Conservation (phyloP, 2,113 vertebrate genomes). For the Grantiella picta region DNA sequence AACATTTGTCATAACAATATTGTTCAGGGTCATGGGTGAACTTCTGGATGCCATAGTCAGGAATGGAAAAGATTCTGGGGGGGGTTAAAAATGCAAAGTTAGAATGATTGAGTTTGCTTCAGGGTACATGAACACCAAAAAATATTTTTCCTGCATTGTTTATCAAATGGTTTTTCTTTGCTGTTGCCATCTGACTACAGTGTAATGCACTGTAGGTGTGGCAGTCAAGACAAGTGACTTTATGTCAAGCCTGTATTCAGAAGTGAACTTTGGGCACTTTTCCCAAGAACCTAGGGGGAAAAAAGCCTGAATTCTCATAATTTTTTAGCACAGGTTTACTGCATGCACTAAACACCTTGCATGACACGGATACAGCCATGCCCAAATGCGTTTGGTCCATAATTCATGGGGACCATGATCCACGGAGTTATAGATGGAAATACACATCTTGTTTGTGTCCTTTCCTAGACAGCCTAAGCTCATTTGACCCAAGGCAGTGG, state of each 20-base stretch:
- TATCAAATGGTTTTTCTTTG: neutral
- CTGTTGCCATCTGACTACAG: neutral
- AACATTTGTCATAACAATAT: accelerated
- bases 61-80: neutral
- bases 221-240: neutral
- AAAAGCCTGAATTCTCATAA: neutral
- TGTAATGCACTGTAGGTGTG: neutral
- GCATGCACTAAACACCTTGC: neutral
- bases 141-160: neutral
- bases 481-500: accelerated
- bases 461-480: neutral
- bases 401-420: neutral
- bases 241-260: neutral
- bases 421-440: neutral
- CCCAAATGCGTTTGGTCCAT: accelerated
- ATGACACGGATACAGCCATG: accelerated
- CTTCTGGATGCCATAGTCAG: neutral
- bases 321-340: neutral
- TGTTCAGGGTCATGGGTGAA: neutral
- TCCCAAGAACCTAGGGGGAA: accelerated
- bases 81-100: neutral
- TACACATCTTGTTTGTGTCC: accelerated
- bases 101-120: neutral
- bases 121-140: neutral
- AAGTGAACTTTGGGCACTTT: neutral